phyloP scores from a whole-genome alignment of 2,888 invertebrate genomes.

The Minunthozetes semirufus region DNA sequence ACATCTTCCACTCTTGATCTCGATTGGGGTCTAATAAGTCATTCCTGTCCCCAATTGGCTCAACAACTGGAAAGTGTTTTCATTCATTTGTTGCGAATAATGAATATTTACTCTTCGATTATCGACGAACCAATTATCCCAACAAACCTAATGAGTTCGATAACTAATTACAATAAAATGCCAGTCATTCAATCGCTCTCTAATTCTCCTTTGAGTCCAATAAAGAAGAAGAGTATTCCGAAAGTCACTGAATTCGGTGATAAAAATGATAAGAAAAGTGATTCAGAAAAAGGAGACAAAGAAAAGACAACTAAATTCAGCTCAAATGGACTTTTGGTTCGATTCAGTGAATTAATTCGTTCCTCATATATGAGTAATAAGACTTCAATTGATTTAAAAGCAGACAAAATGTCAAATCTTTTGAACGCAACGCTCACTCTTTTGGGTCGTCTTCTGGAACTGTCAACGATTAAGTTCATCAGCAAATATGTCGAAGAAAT shows the following conservation, averaged over 20 bases:
- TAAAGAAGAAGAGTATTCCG: background rate
- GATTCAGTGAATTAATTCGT: constrained; percentile 33
- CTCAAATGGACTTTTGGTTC: constrained; percentile 10
- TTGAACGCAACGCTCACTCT: constrained; percentile 56
- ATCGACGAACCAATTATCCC: constrained; percentile 29
- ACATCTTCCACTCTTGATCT: background rate
- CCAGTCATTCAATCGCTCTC: constrained; percentile 30
- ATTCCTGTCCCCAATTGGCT: constrained; percentile 23
- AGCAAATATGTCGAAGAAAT: constrained; percentile 71
- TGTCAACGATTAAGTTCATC: constrained; percentile 63
- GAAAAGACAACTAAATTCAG: background rate
- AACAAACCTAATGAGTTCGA: constrained; percentile 8
- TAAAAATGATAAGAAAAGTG: constrained; percentile 35
- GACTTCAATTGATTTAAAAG: constrained; percentile 18
- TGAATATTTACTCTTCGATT: constrained; percentile 28
- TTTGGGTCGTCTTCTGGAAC: constrained; percentile 63
- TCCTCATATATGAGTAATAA: constrained; percentile 23
- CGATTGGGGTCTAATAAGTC: constrained; percentile 23
- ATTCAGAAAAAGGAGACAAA: constrained; percentile 23
- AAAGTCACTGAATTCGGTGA: constrained; percentile 1
- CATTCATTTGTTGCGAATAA: constrained; percentile 32
- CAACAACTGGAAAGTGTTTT: constrained; percentile 18
- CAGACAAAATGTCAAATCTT: constrained; percentile 35
- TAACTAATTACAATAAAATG: constrained; percentile 20
- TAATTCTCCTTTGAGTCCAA: constrained; percentile 29